Base-by-base conservation (phyloP, 2,113 vertebrate genomes). In the Oreotrochilus melanogaster region DNA sequence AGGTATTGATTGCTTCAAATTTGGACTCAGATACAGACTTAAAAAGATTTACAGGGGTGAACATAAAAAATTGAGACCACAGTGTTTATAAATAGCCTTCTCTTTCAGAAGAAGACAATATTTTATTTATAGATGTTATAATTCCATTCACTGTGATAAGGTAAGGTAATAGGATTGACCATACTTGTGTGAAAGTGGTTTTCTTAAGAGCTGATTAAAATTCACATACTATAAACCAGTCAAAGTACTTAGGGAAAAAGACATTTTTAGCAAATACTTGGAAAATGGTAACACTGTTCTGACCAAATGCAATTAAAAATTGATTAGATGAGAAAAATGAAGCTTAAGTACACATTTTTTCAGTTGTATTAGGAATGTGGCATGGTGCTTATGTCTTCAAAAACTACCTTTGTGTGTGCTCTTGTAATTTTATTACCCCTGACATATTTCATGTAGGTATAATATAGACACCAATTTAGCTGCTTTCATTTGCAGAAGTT, bases 111-210 rank as follows among this genome's bases (percentile, higher is more conserved):
- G 37, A 89, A 89, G 58, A 65, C n/a, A 67, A 56, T 93, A 24
- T 93, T 96, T 96, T 96, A 96, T 96, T 96, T 92, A 94, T 95
- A 92, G 86, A 91, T 76, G 80, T 43, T 76, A 91, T 73, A 12
- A 64, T 81, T 92, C 75, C 65, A 76, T 72, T 86, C 47, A 37
- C 9, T 86, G 61, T 51, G 60, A 80, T 89, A 94, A 78, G 47
- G 48, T 69, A 76, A 73, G 23, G 21, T 58, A 85, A 64, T 39
- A 90, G 35, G 6, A 60, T 71, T 78, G 43, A 7, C 43, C 19
- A 18, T 35, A 56, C 23, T 33, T 62, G 4, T 78, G 21, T 78
- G 66, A 75, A 92, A 78, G 24, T 74, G 14, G 6, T 82, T 87
- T 84, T 88, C 31, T 81, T 62, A 54, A 78, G 69, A 73, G 28